Conservation (phyloP, 2,888 invertebrate species). For the Zootermopsis nevadensis region DNA sequence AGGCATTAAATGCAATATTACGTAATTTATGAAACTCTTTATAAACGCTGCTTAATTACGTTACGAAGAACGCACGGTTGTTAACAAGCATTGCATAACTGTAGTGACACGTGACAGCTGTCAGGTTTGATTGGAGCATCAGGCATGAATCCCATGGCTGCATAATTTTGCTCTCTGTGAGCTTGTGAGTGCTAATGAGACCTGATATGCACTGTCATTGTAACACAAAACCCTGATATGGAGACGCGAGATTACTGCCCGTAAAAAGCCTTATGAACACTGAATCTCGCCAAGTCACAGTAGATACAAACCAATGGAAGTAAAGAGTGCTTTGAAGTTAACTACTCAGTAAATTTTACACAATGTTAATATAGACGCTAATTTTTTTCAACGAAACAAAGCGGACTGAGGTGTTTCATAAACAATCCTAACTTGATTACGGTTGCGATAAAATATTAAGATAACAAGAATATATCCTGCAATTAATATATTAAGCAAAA, state of each 20-base stretch:
- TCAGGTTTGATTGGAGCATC: neutral
- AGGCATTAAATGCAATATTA: no score
- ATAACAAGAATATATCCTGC: no score
- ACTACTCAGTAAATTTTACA: neutral
- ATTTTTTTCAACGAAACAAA: neutral
- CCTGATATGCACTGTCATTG: neutral
- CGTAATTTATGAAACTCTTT: no score
- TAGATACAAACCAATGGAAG: neutral
- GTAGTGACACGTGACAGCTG: neutral
- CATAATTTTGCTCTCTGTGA: neutral
- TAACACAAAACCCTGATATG: neutral
- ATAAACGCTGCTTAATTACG: no score
- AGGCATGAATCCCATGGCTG: neutral
- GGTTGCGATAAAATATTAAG: neutral
- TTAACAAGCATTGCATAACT: no score
- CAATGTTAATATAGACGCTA: constrained; percentile 28
- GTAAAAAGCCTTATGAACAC: neutral
- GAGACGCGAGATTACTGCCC: neutral
- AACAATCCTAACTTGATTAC: neutral
- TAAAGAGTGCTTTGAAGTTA: neutral
- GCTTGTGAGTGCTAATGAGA: neutral
- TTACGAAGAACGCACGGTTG: no score
- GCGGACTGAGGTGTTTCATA: neutral
- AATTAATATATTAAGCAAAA: no score
- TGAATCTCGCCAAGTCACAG: neutral